These are phyloP conservation scores for Aphelocoma californica DNA, from an alignment of 2,797 vertebrate species.

Conservation along the genomic window DNA sequence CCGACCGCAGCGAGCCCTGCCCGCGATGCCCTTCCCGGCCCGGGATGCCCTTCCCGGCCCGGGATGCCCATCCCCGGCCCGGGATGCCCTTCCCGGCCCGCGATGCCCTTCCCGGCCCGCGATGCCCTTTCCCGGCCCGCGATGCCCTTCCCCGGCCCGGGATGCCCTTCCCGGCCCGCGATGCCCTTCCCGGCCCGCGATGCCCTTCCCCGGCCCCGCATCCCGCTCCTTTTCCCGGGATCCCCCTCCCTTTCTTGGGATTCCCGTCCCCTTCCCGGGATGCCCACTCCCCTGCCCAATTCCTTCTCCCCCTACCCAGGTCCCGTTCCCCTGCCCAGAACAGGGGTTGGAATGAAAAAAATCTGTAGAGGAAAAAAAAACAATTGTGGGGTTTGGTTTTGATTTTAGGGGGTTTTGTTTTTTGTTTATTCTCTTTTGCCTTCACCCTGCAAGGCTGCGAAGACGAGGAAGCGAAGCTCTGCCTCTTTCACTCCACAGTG, in stretches of 20 bases:
- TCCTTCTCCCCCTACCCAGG: neutral
- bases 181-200: too few relatives aligned
- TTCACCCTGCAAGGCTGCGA: accelerated
- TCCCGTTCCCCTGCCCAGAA: too few relatives aligned
- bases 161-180: too few relatives aligned
- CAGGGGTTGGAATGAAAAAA: neutral
- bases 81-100: too few relatives aligned
- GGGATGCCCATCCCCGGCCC: too few relatives aligned
- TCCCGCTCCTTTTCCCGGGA: neutral
- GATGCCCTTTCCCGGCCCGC: neutral
- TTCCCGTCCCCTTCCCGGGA: neutral
- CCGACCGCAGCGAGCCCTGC: neutral
- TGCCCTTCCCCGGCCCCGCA: too few relatives aligned
- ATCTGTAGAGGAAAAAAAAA: accelerated
- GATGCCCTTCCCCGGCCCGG: neutral
- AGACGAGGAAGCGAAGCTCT: accelerated
- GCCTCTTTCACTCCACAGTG: neutral
- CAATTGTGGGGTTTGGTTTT: accelerated
- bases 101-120: too few relatives aligned
- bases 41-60: too few relatives aligned
- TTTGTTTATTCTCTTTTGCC: neutral
- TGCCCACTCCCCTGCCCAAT: neutral
- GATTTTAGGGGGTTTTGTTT: neutral
- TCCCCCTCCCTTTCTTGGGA: neutral
- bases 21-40: neutral